Percentiles rank a stretch among this genome's conserved stretches.
Conservation (phyloP, 2,888 invertebrate species). For the Cephus runcator region DNA sequence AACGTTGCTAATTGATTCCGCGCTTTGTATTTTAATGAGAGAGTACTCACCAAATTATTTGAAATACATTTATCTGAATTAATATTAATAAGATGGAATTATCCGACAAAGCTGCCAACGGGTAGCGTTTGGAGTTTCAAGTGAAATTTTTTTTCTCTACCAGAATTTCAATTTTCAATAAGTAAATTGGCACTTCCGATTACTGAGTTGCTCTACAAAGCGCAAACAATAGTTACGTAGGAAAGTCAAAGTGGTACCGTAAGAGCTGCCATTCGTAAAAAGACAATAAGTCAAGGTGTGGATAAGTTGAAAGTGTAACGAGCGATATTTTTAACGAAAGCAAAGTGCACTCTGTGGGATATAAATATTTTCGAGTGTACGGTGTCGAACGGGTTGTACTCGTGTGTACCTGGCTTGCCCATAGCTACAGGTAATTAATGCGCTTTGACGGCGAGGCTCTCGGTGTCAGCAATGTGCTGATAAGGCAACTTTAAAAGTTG, state of each 20-base stretch:
- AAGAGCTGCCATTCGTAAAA: background rate
- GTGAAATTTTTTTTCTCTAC: background rate
- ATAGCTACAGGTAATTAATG: background rate
- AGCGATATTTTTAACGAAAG: background rate
- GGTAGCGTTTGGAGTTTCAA: background rate
- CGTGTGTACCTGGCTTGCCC: background rate
- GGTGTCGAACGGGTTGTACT: background rate
- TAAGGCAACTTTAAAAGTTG: conserved; percentile 16
- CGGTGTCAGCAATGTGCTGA: conserved; percentile 22
- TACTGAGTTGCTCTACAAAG: background rate
- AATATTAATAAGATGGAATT: background rate
- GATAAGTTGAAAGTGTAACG: background rate
- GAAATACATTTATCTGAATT: background rate
- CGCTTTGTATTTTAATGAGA: background rate
- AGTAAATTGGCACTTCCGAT: background rate
- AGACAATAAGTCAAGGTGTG: background rate
- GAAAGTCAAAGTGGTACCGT: background rate
- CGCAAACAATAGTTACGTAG: background rate
- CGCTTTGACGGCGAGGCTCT: conserved; percentile 6
- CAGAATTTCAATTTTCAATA: background rate
- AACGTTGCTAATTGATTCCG: background rate
- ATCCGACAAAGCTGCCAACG: background rate
- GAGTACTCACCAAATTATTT: background rate
- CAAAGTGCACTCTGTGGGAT: background rate
- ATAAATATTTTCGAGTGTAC: background rate